These are phyloP conservation scores for Calliphora vomitoria DNA, from an alignment of 2,888 invertebrate genomes.

Conservation along the genomic window DNA sequence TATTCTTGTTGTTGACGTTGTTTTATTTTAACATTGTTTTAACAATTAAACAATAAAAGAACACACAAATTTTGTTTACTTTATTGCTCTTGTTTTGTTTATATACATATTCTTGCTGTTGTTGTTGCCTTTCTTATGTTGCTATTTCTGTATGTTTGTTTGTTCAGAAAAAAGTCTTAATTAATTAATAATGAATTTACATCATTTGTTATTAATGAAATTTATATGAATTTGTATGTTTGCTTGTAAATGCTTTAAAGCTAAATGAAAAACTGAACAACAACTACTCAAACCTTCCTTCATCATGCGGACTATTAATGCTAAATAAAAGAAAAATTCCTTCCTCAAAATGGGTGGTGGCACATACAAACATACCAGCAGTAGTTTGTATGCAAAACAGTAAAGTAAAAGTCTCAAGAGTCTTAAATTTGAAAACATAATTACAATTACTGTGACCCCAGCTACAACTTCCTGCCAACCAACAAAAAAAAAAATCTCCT, in stretches of 20 bases:
- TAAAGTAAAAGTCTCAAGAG: slow-evolving; percentile 39
- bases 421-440: slow-evolving; percentile 58
- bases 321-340: not conserved
- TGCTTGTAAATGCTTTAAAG: slow-evolving; percentile 46
- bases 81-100: slow-evolving; percentile 46
- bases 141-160: slow-evolving; percentile 13
- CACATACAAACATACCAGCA: not conserved
- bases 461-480: slow-evolving; percentile 31
- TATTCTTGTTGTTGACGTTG: not conserved
- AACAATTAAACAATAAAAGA: slow-evolving; percentile 36
- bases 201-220: slow-evolving; percentile 71
- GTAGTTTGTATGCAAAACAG: slow-evolving; percentile 5
- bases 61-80: slow-evolving; percentile 47
- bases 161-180: slow-evolving; percentile 41
- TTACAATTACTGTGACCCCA: slow-evolving; percentile 45
- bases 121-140: not conserved
- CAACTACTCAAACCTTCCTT: slow-evolving; percentile 21
- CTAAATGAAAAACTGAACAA: slow-evolving; percentile 33
- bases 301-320: not conserved
- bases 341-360: slow-evolving; percentile 2
- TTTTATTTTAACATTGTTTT: slow-evolving; percentile 23
- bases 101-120: slow-evolving; percentile 21
- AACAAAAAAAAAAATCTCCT: not conserved
- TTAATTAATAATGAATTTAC: slow-evolving; percentile 69
- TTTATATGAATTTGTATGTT: slow-evolving; percentile 37